Conservation (phyloP, 2,113 vertebrate genomes). For the Elanoides forficatus region DNA sequence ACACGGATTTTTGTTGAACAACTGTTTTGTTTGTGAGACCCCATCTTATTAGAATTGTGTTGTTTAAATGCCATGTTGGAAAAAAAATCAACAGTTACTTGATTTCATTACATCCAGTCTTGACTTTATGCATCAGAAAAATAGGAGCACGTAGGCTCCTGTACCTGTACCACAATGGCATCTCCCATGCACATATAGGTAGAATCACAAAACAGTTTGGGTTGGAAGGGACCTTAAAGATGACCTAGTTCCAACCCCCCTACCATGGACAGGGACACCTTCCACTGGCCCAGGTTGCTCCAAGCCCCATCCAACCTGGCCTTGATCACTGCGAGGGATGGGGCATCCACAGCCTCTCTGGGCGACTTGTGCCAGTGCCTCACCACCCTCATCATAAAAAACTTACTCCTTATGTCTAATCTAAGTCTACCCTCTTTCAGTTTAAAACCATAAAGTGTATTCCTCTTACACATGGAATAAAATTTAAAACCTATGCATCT, state of each 20-base stretch:
- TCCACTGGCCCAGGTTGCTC: neutral
- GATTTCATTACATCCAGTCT: neutral
- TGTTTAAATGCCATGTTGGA: neutral
- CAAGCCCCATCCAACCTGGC: neutral
- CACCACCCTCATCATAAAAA: neutral
- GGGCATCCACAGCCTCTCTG: too few species aligned
- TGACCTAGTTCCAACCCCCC: accelerated
- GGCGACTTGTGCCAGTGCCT: neutral
- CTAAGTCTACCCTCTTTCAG: neutral
- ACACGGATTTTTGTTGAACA: neutral
- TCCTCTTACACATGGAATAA: neutral
- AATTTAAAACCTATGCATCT: neutral
- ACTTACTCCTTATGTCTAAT: neutral
- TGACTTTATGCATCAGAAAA: neutral
- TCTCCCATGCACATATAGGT: neutral
- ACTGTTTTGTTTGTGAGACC: neutral
- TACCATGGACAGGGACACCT: neutral
- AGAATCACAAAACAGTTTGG: neutral
- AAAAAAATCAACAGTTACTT: neutral
- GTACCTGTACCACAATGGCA: accelerated
- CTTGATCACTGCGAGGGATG: neutral
- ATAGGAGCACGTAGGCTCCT: accelerated
- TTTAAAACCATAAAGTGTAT: neutral
- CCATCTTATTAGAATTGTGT: neutral
- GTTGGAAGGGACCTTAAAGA: neutral